phyloP scores from a whole-genome alignment of 2,797 vertebrate genomes.

The Luscinia megarhynchos region DNA sequence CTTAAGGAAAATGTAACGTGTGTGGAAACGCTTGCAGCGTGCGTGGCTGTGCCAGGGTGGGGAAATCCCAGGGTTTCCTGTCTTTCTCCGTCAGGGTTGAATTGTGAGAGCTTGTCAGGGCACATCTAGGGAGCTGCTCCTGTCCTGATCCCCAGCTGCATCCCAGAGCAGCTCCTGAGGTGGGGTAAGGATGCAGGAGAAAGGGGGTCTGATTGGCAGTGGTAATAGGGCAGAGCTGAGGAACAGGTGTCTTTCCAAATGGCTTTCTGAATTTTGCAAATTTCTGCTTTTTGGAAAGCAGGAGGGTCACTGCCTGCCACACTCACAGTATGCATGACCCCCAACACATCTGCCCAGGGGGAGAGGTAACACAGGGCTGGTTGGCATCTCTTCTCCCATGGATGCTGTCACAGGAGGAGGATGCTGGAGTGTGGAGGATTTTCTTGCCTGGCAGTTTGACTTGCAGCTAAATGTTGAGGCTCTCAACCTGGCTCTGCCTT shows the following conservation, averaged over 20 bases:
- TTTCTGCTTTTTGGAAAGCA: not conserved
- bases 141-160: not conserved
- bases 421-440: not conserved
- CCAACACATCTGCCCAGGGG: not conserved
- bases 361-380: too few species aligned
- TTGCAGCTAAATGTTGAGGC: not conserved
- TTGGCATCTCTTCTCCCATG: fast-evolving
- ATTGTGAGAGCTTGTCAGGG: not conserved
- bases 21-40: fast-evolving
- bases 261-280: not conserved
- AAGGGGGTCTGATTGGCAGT: not conserved
- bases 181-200: not conserved
- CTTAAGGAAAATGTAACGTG: not conserved
- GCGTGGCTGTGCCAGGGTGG: fast-evolving
- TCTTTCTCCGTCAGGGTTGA: not conserved
- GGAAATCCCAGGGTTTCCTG: not conserved
- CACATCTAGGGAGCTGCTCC: fast-evolving
- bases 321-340: fast-evolving
- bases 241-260: fast-evolving
- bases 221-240: not conserved
- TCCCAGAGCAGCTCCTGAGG: not conserved
- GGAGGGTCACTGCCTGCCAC: not conserved
- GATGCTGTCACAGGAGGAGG: not conserved
- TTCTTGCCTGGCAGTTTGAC: not conserved
- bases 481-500: not conserved